phyloP scores from a whole-genome alignment of 2,888 invertebrate species.

The Melanostoma mellinum region DNA sequence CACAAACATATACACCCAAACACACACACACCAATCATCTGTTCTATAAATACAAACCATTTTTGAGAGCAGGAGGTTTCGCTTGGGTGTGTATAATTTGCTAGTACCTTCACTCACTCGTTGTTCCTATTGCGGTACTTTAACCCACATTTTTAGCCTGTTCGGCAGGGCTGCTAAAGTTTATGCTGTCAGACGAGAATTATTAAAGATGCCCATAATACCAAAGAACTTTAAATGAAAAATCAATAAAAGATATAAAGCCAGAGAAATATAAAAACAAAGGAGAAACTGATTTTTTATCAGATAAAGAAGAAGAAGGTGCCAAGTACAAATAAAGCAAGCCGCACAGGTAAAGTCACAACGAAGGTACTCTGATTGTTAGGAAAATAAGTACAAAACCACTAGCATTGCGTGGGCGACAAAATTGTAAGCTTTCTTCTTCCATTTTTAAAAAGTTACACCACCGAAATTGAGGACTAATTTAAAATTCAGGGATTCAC shows the following conservation, averaged over 20 bases:
- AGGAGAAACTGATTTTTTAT: constrained; percentile 18
- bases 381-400: neutral
- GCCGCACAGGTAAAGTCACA: neutral
- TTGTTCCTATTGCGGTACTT: constrained; percentile 56
- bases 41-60: constrained; percentile 57
- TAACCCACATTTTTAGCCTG: constrained; percentile 59
- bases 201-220: constrained; percentile 59
- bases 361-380: neutral
- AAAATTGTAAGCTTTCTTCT: constrained; percentile 14
- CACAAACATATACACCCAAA: constrained; percentile 16
- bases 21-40: constrained; percentile 55
- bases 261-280: constrained; percentile 17
- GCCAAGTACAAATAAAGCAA: neutral
- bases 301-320: constrained; percentile 21
- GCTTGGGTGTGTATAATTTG: constrained; percentile 49
- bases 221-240: constrained; percentile 44
- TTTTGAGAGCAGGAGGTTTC: neutral
- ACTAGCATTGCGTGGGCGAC: neutral
- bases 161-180: constrained; percentile 29
- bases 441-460: constrained; percentile 18
- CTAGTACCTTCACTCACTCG: constrained; percentile 39
- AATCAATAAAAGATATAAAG: constrained; percentile 60
- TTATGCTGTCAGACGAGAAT: constrained; percentile 51
- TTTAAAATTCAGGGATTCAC: constrained; percentile 23
- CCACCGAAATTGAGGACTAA: constrained; percentile 35